A percentile compares a stretch with the other conserved stretches of the same genome.
Conservation (phyloP, 2,797 vertebrate genomes). For the Dendrocincla tyrannina region DNA sequence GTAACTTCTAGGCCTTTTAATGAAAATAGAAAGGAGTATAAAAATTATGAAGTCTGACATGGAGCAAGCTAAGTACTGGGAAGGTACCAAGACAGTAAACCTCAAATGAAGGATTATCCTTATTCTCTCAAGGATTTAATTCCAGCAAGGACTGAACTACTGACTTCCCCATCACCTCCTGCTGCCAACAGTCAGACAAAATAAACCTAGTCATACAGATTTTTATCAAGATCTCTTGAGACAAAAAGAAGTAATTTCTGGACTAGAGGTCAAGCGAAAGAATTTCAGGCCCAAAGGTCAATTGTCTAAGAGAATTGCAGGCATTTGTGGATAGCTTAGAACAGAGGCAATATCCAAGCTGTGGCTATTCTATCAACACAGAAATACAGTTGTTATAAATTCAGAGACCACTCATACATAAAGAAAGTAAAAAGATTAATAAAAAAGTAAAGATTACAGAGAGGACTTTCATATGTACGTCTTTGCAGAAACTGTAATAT, state of each 20-base stretch:
- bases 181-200: slow-evolving; percentile 3
- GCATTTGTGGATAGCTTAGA: background rate
- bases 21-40: background rate
- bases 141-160: background rate
- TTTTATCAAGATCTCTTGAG: background rate
- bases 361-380: background rate
- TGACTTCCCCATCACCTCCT: background rate
- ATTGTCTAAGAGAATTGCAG: background rate
- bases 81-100: background rate
- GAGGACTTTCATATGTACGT: background rate
- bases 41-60: background rate
- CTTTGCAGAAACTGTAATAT: background rate
- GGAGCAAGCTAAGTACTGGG: background rate
- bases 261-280: background rate
- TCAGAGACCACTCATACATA: background rate
- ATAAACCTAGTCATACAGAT: background rate
- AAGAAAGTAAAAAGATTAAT: background rate
- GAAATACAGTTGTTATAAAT: background rate
- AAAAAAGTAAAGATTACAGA: background rate
- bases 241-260: background rate
- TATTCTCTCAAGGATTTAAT: slow-evolving; percentile 31
- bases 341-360: background rate
- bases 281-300: slow-evolving; percentile 10
- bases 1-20: background rate
- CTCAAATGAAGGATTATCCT: background rate